Base-by-base conservation (phyloP, 2,797 vertebrate genomes). In the Heterohyrax brucei region DNA sequence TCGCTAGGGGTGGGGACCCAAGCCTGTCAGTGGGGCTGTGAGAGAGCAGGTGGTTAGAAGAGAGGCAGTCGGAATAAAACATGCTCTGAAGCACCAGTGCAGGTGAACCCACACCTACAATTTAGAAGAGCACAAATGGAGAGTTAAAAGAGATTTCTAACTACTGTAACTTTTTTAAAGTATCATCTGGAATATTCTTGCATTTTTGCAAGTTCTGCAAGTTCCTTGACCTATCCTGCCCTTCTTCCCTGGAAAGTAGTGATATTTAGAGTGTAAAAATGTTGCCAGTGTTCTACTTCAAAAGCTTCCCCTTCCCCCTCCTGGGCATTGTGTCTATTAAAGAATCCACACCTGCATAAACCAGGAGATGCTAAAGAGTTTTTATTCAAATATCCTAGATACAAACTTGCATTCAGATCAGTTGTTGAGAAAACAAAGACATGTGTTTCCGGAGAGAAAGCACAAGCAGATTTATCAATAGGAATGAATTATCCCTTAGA, bases 361-460 rank as follows among this genome's bases (percentile, higher is more conserved):
- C 92, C 73, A 33, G 84, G 82, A 89, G 92, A 93, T 33, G 6
- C 13, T 61, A 44, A 44, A n/a, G 93, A 96, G 94, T 91, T 98
- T 97, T 97, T 89, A 95, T 94, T 96, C 98, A 97, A 97, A 97
- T 89, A 48, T 94, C 88, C 80, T 53, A 76, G 95, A 87, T 80
- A 97, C 95, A 79, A 75, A 87, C 91, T 93, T 89, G 48, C 93
- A 97, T 98, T 98, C 96, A 95, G 96, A 96, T 92, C 97, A 96
- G 97, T 98, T 98, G 97, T 95, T 98, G 95, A 76, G 96, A 98
- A 97, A 98, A 98, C 97, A 98, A 21, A 18, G 92, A 81, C 0
- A 0, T 16, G 91, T 91, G 95, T 92, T 97, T 95, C 97, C 82
- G 0, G 19, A 88, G 87, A 95, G 87, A 91, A 95, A 89, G 14